Conservation (phyloP, 2,888 invertebrate species). For the Octonoba sinensis region DNA sequence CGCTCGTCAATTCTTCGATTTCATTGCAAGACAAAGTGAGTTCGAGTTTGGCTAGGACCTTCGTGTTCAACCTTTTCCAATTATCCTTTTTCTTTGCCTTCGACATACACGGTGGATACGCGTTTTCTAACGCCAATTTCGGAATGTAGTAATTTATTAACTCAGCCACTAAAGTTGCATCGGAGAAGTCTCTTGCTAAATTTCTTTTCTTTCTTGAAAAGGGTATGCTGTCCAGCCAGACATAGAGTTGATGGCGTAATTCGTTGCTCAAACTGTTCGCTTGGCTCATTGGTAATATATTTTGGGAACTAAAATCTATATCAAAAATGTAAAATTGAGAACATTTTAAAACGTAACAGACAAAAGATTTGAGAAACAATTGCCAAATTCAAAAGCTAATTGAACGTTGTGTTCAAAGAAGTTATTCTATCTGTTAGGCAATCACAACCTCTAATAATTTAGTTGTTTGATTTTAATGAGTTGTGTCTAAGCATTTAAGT, state of each 20-base stretch:
- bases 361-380: no score
- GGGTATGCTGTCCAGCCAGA: conserved; percentile 32
- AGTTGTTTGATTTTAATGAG: no score
- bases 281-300: background rate
- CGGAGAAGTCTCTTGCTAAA: conserved; percentile 26
- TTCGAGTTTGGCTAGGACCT: conserved; percentile 22
- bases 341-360: no score
- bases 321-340: no score
- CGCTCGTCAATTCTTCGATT: conserved; percentile 18
- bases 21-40: conserved; percentile 1
- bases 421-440: no score
- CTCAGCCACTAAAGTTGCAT: conserved; percentile 24
- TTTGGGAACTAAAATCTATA: background rate
- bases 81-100: conserved; percentile 33
- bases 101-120: conserved; percentile 37
- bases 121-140: conserved; percentile 31
- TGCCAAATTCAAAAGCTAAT: no score
- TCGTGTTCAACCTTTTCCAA: conserved; percentile 35
- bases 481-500: no score
- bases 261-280: conserved; percentile 5
- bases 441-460: no score
- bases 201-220: conserved; percentile 16
- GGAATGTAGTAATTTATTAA: conserved; percentile 34
- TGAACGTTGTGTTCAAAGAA: no score
- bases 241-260: conserved; percentile 17